phyloP scores from a whole-genome alignment of 1,140 invertebrate species.

The Papilio machaon region DNA sequence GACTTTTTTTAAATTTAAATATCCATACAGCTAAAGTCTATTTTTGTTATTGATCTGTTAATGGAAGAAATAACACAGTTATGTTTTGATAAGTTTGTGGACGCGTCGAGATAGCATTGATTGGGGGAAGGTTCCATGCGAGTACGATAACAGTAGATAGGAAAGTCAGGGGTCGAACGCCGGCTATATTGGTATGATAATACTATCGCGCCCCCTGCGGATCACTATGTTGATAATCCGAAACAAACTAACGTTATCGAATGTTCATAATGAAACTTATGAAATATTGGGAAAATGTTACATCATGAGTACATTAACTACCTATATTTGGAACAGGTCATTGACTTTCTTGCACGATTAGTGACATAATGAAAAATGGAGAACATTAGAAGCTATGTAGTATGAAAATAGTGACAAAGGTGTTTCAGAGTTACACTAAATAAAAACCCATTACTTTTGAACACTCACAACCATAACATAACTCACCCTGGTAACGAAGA shows the following conservation, averaged over 20 bases:
- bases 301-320: neutral
- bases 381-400: neutral
- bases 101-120: neutral
- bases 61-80: neutral
- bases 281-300: neutral
- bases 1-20: neutral
- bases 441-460: no score
- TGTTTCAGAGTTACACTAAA: neutral
- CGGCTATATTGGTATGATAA: conserved; percentile 6
- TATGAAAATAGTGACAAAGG: neutral
- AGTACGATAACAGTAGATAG: neutral
- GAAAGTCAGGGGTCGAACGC: conserved; percentile 18
- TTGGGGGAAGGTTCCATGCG: conserved; percentile 24
- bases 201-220: conserved; percentile 22
- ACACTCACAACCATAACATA: no score
- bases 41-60: neutral
- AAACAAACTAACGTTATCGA: neutral
- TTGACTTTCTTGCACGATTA: neutral
- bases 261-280: neutral
- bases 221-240: conserved; percentile 11
- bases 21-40: no score
- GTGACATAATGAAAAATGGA: neutral
- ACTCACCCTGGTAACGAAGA: no score
- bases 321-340: neutral
- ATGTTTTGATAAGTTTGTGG: neutral